These are phyloP conservation scores for honey bee (Apis mellifera) DNA, from an alignment of 1,140 invertebrate genomes.

Conservation along the genomic window Amel_HAv3.1 CM009939.2:10782001-10782500, in stretches of 20 bases:
- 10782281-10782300: no score
- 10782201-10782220: background rate
- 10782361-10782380: background rate
- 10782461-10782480: slow-evolving; percentile 68
- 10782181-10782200: background rate
- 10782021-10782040: no score
- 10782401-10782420: slow-evolving; percentile 36
- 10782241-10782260: background rate
- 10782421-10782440: slow-evolving; percentile 65
- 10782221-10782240: background rate
- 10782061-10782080: no score
- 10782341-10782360: background rate
- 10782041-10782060: no score
- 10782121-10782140: background rate
- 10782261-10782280: background rate
- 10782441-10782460: slow-evolving; percentile 65
- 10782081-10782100: background rate
- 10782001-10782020: no score
- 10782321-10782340: background rate
- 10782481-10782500: slow-evolving; percentile 73
- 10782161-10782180: background rate
- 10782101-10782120: background rate
- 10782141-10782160: slow-evolving; percentile 23
- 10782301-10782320: no score
- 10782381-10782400: no score